These are phyloP conservation scores for Timema cristinae DNA, from an alignment of 2,888 invertebrate genomes.

Conservation along the genomic window DNA sequence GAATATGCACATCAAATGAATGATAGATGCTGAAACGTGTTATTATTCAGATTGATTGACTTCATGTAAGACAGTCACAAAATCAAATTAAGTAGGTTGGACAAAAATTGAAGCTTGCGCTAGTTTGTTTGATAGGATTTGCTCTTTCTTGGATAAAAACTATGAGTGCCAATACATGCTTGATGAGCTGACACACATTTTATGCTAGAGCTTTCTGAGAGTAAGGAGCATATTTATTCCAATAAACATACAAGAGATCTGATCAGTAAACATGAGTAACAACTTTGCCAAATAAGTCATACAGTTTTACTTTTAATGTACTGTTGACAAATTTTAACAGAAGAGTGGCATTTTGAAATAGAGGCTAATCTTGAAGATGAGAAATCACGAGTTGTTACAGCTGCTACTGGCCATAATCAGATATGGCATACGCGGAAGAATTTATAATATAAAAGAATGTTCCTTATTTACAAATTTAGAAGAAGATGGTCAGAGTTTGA, in stretches of 20 bases:
- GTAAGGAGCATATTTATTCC: conserved; percentile 7
- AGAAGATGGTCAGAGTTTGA: not conserved
- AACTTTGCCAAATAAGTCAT: conserved; percentile 1
- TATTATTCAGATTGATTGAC: conserved; percentile 8
- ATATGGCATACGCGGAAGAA: not conserved
- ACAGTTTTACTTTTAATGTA: not conserved
- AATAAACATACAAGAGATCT: not conserved
- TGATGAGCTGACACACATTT: not conserved
- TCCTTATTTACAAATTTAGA: conserved; percentile 1
- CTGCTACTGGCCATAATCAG: not conserved
- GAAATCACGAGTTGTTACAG: not conserved
- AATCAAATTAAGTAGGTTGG: not conserved
- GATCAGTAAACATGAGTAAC: conserved; percentile 5
- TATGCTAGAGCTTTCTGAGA: not conserved
- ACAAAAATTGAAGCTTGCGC: conserved; percentile 3
- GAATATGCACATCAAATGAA: conserved; percentile 4
- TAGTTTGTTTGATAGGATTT: not conserved
- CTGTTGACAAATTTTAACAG: conserved; percentile 6
- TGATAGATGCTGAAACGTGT: conserved; percentile 10
- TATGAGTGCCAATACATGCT: not conserved
- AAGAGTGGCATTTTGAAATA: not conserved
- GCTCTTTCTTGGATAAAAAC: conserved; percentile 8
- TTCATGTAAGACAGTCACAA: not conserved
- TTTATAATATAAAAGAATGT: not conserved
- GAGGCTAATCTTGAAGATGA: not conserved